These are phyloP conservation scores for Parascotia fuliginaria DNA, from an alignment of 2,888 invertebrate genomes.

Conservation along the genomic window DNA sequence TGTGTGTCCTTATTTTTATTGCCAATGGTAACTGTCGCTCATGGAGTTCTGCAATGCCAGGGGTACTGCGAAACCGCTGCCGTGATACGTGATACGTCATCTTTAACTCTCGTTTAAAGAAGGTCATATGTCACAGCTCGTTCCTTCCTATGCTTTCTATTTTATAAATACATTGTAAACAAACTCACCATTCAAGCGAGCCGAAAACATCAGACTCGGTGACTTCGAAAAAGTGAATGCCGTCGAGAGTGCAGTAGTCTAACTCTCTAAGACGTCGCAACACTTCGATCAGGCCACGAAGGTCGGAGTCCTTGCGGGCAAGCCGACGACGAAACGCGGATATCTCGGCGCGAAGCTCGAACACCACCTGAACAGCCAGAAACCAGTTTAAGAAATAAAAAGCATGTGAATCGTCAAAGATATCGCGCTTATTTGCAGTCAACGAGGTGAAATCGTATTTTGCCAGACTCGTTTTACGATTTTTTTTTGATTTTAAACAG, in stretches of 20 bases:
- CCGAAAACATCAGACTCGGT: constrained; percentile 78
- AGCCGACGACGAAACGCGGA: constrained; percentile 71
- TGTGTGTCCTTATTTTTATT: too few relatives aligned
- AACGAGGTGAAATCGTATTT: too few relatives aligned
- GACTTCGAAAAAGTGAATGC: constrained; percentile 84
- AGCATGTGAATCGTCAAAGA: too few relatives aligned
- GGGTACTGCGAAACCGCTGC: too few relatives aligned
- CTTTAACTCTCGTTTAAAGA: too few relatives aligned
- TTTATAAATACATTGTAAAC: neutral
- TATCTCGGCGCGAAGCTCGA: constrained; percentile 66
- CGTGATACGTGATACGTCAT: too few relatives aligned
- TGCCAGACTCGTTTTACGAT: neutral
- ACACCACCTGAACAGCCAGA: constrained; percentile 55
- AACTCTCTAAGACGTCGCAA: constrained; percentile 79
- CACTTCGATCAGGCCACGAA: constrained; percentile 82
- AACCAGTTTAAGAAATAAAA: neutral
- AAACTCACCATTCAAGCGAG: constrained; percentile 60
- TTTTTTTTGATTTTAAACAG: too few relatives aligned
- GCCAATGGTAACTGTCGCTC: too few relatives aligned
- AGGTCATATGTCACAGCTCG: too few relatives aligned
- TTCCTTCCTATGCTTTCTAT: too few relatives aligned
- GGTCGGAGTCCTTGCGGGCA: constrained; percentile 79
- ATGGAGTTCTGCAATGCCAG: too few relatives aligned
- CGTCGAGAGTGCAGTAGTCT: constrained; percentile 80
- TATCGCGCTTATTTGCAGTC: too few relatives aligned